These are phyloP conservation scores for Ianthella basta DNA, from an alignment of 37 sponge, comb jelly and placozoan species.

Conservation along the genomic window DNA sequence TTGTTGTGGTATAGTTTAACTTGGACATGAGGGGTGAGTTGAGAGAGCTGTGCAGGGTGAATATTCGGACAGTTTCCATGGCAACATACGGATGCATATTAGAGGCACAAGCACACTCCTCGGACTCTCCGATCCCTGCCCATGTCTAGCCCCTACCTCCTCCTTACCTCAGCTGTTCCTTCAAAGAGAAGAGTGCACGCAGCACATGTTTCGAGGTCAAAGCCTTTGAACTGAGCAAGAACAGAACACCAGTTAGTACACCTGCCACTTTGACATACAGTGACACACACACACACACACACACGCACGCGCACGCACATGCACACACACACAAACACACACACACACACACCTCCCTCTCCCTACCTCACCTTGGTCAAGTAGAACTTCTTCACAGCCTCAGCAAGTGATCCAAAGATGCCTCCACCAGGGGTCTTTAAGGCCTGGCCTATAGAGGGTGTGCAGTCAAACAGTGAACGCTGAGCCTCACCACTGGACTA, in stretches of 20 bases:
- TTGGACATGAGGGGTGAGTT: too few species aligned
- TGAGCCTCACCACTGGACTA: too few species aligned
- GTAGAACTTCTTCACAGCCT: constrained; percentile 79
- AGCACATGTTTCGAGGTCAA: constrained; percentile 72
- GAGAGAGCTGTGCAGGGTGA: too few species aligned
- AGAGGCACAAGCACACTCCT: too few species aligned
- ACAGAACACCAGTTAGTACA: background rate
- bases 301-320: constrained; percentile 1
- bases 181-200: constrained; percentile 90
- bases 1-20: too few species aligned
- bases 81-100: too few species aligned
- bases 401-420: constrained; percentile 38
- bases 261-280: too few species aligned
- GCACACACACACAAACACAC: background rate
- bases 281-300: constrained; percentile 17
- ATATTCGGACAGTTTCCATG: too few species aligned
- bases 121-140: background rate
- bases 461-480: too few species aligned
- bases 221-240: constrained; percentile 84
- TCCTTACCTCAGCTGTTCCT: constrained; percentile 73
- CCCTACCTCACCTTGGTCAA: constrained; percentile 67
- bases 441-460: background rate
- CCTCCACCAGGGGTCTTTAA: background rate
- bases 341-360: background rate
- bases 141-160: background rate